A percentile compares a stretch with the other conserved stretches of the same genome.
phyloP scores from a whole-genome alignment of 2,797 vertebrate species.

The Alca torda region DNA sequence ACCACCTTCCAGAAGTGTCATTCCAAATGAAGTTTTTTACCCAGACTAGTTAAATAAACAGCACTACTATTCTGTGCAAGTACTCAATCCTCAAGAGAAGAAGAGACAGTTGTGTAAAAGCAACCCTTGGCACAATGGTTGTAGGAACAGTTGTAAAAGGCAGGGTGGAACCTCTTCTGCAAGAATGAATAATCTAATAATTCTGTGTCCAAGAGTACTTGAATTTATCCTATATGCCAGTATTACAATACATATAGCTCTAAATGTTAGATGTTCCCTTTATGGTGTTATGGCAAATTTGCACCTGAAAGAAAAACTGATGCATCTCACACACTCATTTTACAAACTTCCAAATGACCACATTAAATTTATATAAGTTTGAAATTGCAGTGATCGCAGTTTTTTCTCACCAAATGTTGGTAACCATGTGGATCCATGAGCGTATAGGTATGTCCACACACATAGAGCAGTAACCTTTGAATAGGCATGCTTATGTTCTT shows the following conservation, averaged over 20 bases:
- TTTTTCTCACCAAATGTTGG: neutral
- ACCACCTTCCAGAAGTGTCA: neutral
- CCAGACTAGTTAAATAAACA: neutral
- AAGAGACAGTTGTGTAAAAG: neutral
- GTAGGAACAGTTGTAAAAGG: neutral
- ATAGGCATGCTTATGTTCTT: neutral
- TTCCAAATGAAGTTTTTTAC: neutral
- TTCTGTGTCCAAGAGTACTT: neutral
- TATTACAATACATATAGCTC: neutral
- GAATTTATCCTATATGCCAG: neutral
- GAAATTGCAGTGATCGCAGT: neutral
- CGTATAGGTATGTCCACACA: neutral
- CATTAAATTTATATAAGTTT: neutral
- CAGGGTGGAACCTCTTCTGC: neutral
- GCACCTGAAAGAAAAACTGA: neutral
- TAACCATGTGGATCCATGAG: too few species aligned
- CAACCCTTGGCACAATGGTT: neutral
- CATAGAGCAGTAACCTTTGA: neutral
- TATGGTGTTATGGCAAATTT: neutral
- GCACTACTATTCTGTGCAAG: neutral
- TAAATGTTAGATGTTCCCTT: neutral
- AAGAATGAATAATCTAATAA: neutral
- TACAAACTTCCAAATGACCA: neutral
- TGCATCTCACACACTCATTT: fast-evolving
- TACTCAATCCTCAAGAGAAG: neutral